Evolutionary conservation across 2,888 invertebrate genomes (phyloP).

Genomic region (Clistopyga incitator): DNA sequence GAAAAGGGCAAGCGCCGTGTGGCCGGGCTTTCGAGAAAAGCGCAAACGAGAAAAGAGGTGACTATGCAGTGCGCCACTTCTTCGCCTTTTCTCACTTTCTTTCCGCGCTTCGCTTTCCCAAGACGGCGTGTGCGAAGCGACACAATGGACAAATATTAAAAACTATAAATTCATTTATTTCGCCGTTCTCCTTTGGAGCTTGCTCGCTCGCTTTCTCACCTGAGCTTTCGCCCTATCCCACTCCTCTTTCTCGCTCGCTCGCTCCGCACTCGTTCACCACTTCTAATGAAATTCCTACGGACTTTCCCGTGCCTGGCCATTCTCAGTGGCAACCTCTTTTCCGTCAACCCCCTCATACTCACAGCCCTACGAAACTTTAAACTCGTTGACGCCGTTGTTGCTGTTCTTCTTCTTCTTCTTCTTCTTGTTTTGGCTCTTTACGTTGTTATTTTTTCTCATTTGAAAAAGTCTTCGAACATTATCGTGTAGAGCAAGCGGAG

Average conservation of each 20-base stretch:
- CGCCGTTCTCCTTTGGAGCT: conserved; percentile 44
- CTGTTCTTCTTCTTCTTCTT: conserved; percentile 26
- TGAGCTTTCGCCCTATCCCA: conserved; percentile 26
- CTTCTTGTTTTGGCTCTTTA: conserved; percentile 6
- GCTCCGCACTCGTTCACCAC: conserved; percentile 55
- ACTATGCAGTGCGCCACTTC: conserved; percentile 24
- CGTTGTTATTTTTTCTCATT: conserved; percentile 56
- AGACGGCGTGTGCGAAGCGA: conserved; percentile 45
- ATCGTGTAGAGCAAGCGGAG: conserved; percentile 25
- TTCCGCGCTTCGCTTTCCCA: conserved; percentile 10
- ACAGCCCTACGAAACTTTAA: conserved; percentile 60
- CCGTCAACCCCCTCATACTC: conserved; percentile 50
- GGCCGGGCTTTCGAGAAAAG: conserved; percentile 43
- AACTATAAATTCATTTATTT: conserved; percentile 77
- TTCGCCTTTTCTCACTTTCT: conserved; percentile 33
- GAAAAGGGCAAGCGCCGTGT: conserved; percentile 40
- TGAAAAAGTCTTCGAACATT: conserved; percentile 41
- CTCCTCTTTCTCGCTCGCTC: conserved; percentile 33
- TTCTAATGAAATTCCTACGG: conserved; percentile 75
- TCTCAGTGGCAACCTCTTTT: conserved; percentile 39
- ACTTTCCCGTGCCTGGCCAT: conserved; percentile 57
- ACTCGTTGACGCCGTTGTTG: conserved; percentile 52
- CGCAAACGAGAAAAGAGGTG: conserved; percentile 55
- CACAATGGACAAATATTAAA: conserved; percentile 76
- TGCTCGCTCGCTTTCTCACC: conserved; percentile 35